Base-by-base conservation (phyloP, 2,113 vertebrate genomes). In the Vicugna pacos region DNA sequence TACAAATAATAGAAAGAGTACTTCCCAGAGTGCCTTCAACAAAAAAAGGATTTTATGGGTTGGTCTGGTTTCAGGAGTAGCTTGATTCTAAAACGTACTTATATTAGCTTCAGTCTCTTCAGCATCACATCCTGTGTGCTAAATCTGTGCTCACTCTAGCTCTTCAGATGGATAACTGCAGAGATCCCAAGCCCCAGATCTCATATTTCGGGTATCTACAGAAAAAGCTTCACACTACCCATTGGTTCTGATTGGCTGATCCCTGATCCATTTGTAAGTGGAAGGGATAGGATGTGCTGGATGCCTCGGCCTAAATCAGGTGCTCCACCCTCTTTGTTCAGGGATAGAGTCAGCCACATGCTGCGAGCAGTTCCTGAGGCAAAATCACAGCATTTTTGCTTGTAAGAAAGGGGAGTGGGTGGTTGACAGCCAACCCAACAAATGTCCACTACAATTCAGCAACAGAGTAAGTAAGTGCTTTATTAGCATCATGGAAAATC, bases 11-110 rank as follows among this genome's bases (percentile, higher is more conserved):
- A 81, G 58, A 85, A 89, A 48, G 28, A 48, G 28, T 42, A 92
- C 42, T 86, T 96, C 76, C 54, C 77, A 96, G 92, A 91, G 35
- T 64, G 15, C 30, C 46, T 88, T 95, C 94, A 83, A 92, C 5
- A 17, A 46, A 48, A 86, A 96, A 24, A 0, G 16, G 60, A 64
- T 60, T 96, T 89, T 86, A 38, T 26, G 15, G 3, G 13, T 90
- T 79, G 64, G 20, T 85, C 26, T 92, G 38, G 50, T 95, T 96
- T 92, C 11, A 56, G 48, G 65, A 87, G 28, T 67, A 88, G 9
- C 46, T 92, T 96, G 52, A 82, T 56, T 89, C 48, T 79, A 42
- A 48, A 90, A 73, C 70, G 22, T 48, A 54, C 77, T 62, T 69
- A 76, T 62, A 9, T 93, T 82, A 60, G 38, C 38, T 42, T 30